Evolutionary conservation across 1,140 invertebrate species (phyloP).

Genomic region (Drosophila tristis): DNA sequence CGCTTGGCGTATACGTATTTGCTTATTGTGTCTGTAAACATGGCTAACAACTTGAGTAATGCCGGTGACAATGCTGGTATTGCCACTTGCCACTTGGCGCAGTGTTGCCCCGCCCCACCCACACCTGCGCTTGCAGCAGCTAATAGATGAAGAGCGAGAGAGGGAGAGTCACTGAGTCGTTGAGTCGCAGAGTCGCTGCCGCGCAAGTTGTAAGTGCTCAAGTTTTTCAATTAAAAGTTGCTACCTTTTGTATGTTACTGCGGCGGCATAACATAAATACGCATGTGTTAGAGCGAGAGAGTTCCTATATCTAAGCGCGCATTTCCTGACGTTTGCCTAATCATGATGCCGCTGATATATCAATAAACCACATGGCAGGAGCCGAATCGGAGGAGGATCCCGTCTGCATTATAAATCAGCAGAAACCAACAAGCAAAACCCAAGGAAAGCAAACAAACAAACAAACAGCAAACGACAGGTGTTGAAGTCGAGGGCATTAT

Average conservation of each 20-base stretch:
- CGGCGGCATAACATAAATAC: slow-evolving; percentile 76
- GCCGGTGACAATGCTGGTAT: slow-evolving; percentile 73
- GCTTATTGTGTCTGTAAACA: slow-evolving; percentile 82
- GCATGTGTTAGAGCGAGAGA: slow-evolving; percentile 49
- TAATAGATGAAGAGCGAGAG: slow-evolving; percentile 48
- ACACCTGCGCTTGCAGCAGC: slow-evolving; percentile 46
- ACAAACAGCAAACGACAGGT: slow-evolving; percentile 59
- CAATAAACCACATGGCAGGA: slow-evolving; percentile 63
- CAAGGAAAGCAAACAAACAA: slow-evolving; percentile 28
- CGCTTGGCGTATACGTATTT: slow-evolving; percentile 58
- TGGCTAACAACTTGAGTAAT: slow-evolving; percentile 82
- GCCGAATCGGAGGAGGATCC: slow-evolving; percentile 22
- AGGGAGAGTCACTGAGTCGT: slow-evolving; percentile 13
- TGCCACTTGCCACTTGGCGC: slow-evolving; percentile 42
- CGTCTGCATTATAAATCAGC: slow-evolving; percentile 55
- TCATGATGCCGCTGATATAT: slow-evolving; percentile 64
- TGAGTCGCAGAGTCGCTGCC: slow-evolving; percentile 18
- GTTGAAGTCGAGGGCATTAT: slow-evolving; percentile 76
- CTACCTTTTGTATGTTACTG: slow-evolving; percentile 80
- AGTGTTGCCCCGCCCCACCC: not conserved
- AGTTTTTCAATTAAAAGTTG: slow-evolving; percentile 83
- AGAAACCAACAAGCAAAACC: slow-evolving; percentile 34
- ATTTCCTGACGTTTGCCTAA: slow-evolving; percentile 56
- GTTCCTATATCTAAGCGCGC: slow-evolving; percentile 22
- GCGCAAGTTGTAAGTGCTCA: slow-evolving; percentile 80